Base-by-base conservation (phyloP, 1,140 invertebrate genomes). In the Drosophila tropicalis region DNA sequence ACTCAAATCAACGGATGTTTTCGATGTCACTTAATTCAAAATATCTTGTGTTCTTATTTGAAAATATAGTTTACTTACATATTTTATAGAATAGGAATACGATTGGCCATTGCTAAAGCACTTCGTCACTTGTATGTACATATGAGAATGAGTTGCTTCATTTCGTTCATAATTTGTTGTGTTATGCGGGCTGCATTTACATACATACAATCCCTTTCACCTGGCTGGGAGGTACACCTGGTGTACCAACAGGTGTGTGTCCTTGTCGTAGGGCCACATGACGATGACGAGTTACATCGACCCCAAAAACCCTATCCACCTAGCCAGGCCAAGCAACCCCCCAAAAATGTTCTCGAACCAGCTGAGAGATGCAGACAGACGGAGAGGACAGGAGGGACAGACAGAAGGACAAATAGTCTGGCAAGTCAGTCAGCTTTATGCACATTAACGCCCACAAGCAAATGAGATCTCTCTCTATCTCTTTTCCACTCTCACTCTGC, bases 211-310 rank as follows among this genome's bases (percentile, higher is more conserved):
- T 63, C 66, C 73, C 71, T 64, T 76, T 76, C 63, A 84, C 80
- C 76, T 84, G 81, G 19, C 17, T 13, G 17, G 6, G 29, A 13
- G 39, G 72, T 61, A 62, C 6, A 47, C 22, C 29, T 29, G 29
- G 29, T 29, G 40, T 22, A 63, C 39, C 81, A 85, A 85, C 81
- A 85, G 81, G 81, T 85, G 81, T 85, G 77, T 85, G 77, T 62
- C 63, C 67, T 74, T 78, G 70, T 68, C 70, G 65, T 67, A 85
- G 77, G 69, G 67, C 64, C 40, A 44, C 29, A 36, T 34, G 32
- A 36, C 32, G 29, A 19, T 36, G 17, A 32, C 17, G 39, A 61
- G 19, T 36, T 22, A 61, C 36, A 61, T 6, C 17, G 39, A 61
- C 36, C n/a, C 12, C 15, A 15, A 29, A 29, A 29, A 29, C 29